Base-by-base conservation (phyloP, 2,888 invertebrate genomes). In the Pollenia griseotomentosa region DNA sequence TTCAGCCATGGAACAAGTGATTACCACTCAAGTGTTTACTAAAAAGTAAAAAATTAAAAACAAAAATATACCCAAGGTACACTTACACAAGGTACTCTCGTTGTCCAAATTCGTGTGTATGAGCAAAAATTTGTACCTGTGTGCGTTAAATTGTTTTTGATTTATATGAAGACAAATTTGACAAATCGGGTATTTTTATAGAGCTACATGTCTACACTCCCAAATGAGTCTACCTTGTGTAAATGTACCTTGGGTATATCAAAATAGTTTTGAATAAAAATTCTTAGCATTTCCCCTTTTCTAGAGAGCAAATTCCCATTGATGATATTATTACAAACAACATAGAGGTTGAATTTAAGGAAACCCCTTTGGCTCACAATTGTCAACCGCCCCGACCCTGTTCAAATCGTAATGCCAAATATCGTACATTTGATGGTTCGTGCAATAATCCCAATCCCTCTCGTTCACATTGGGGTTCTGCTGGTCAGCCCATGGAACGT, bases 401-500 rank as follows among this genome's bases (percentile, higher is more conserved):
- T 89, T 92, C 94, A 0, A 86, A 90, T 11, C 85, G 93, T 0
- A 92, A 93, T 0, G 92, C 91, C 12, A 95, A 94, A 77, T 97
- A 96, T 93, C 94, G 98, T 78, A 95, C 95, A 2, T 93, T 96
- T 23, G 97, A 97, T 90, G 98, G 98, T 0, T 95, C 96, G 12
- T 98, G 98, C 92, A 98, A 98, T 93, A 98, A 98, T 93, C 94
- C 95, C 14, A 14, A 90, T 85, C 88, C 91, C 0, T 88, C 89
- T 5, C 91, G 91, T 23, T 89, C 91, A 0, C 88, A 90, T 44
- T 97, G 97, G 96, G 98, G 98, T 4, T 94, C 95, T 19, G 94
- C 95, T 10, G 94, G 95, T 70, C 95, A 96, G 23, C 95, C 95
- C 1, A 96, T 95, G 91, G 95, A 96, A 87, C 94, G 96, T 87